Base-by-base conservation (phyloP, 2,113 vertebrate species). In the Falcunculus frontatus region DNA sequence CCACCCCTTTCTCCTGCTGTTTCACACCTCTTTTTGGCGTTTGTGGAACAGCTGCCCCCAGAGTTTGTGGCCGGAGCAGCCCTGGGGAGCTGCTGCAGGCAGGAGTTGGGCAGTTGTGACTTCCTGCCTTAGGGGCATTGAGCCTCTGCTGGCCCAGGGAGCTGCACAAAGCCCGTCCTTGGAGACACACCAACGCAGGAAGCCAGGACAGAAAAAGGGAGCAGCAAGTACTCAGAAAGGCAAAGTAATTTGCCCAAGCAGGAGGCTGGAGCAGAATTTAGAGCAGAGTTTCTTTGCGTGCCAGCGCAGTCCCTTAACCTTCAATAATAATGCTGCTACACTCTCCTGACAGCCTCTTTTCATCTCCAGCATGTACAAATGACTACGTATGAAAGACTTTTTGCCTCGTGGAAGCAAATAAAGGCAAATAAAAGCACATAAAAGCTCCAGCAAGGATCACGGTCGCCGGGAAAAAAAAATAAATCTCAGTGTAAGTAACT, bases 121-220 rank as follows among this genome's bases (percentile, higher is more conserved):
- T 89, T 84, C 78, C 79, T 91, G 87, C 62, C 73, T 50, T 10
- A 1, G 37, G 83, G 86, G n/a, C 62, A 75, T 1, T 7, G 52
- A 60, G 39, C 75, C 82, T 32, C 78, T 79, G 93, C 87, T 33
- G 79, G 57, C 82, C 29, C 69, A 9, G 19, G 22, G 64, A 32
- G 42, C 6, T 6, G 57, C 83, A 89, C 63, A 80, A 79, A 82
- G 89, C 6, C 1, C 33, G 47, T 55, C 77, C 84, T 88, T 94
- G 93, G 92, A 87, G 87, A 82, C 44, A 65, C 87, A 84, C 68
- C 90, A 96, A 26, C 1, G 69, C 84, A 92, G 90, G 90, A 91
- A 94, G 88, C 50, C 90, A 95, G 83, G 37, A 46, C 20, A 46
- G 67, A 93, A 91, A 94, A 93, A 85, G 84, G 83, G 82, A 95